Percentiles rank a stretch among this genome's conserved stretches.
Conservation (phyloP, 2,113 vertebrate genomes). For the Gavia stellata region DNA sequence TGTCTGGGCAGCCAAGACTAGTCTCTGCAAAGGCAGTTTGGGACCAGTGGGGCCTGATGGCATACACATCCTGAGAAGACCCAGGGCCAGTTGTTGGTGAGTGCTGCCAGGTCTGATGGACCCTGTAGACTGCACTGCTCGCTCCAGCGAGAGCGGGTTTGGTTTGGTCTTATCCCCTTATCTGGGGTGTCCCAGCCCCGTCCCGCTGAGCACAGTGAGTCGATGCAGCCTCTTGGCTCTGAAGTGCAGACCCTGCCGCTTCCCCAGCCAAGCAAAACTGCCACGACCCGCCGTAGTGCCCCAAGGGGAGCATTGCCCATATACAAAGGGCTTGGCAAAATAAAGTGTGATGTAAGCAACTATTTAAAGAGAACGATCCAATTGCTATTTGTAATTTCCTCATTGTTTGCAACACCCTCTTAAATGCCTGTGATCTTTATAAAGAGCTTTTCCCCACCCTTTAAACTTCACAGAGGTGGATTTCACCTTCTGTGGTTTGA, state of each 20-base stretch:
- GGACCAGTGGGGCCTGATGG: background rate
- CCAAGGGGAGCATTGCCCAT: background rate
- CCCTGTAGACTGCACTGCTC: rapidly evolving
- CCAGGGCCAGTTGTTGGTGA: background rate
- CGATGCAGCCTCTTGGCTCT: background rate
- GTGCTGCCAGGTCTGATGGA: background rate
- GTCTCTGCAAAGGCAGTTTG: background rate
- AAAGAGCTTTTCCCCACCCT: slow-evolving; percentile 23
- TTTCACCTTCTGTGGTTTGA: slow-evolving; percentile 48
- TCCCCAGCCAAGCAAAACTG: background rate
- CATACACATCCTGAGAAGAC: background rate
- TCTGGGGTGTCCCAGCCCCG: background rate
- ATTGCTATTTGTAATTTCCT: slow-evolving; percentile 37
- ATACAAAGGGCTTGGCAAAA: background rate
- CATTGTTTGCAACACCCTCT: slow-evolving; percentile 45
- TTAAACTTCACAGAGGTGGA: slow-evolving; percentile 32
- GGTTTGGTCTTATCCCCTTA: background rate
- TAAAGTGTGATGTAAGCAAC: slow-evolving; percentile 29
- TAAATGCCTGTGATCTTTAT: slow-evolving; percentile 27
- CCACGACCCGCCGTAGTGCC: background rate
- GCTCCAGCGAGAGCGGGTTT: background rate
- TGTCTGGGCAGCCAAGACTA: background rate
- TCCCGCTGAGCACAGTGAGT: background rate
- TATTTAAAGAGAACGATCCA: background rate
- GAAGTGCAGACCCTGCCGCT: background rate